phyloP scores from a whole-genome alignment of 2,797 vertebrate species.

The Micropoecilia bifurca region DNA sequence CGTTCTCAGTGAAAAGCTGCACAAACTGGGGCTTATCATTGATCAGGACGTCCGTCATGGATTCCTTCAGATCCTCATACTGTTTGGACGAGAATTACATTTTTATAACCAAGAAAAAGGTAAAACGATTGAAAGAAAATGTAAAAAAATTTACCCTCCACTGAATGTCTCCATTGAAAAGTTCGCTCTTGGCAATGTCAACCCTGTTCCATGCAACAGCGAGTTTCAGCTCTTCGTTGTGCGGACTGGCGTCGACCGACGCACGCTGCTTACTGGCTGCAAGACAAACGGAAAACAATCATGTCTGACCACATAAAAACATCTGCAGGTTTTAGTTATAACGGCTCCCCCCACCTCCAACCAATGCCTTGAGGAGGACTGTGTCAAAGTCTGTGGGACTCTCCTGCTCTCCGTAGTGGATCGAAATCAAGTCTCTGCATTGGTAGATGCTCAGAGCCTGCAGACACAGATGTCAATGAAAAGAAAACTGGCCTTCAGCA shows the following conservation, averaged over 20 bases:
- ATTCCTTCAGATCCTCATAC: constrained; percentile 86
- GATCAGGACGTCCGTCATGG: constrained; percentile 89
- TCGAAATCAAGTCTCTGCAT: constrained; percentile 84
- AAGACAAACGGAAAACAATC: not conserved
- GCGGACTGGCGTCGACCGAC: constrained; percentile 73
- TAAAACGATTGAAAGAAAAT: not conserved
- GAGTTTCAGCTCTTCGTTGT: constrained; percentile 88
- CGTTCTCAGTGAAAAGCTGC: constrained; percentile 88
- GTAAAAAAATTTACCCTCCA: constrained; percentile 83
- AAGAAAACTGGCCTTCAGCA: not conserved
- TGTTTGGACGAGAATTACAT: constrained; percentile 48
- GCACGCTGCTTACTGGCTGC: constrained; percentile 83
- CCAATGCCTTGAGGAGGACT: constrained; percentile 87
- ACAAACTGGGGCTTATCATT: constrained; percentile 91
- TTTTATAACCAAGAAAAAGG: not conserved
- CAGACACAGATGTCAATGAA: not conserved
- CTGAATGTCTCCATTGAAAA: constrained; percentile 89
- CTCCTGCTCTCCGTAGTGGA: constrained; percentile 86
- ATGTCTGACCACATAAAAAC: not conserved
- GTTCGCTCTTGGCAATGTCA: constrained; percentile 91
- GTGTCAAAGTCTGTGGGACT: constrained; percentile 90
- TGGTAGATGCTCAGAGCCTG: constrained; percentile 87
- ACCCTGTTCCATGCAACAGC: constrained; percentile 94
- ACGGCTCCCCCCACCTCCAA: constrained; percentile 78
- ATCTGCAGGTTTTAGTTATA: not conserved